phyloP scores from a whole-genome alignment of 2,888 invertebrate species.

The Iphiclides podalirius region DNA sequence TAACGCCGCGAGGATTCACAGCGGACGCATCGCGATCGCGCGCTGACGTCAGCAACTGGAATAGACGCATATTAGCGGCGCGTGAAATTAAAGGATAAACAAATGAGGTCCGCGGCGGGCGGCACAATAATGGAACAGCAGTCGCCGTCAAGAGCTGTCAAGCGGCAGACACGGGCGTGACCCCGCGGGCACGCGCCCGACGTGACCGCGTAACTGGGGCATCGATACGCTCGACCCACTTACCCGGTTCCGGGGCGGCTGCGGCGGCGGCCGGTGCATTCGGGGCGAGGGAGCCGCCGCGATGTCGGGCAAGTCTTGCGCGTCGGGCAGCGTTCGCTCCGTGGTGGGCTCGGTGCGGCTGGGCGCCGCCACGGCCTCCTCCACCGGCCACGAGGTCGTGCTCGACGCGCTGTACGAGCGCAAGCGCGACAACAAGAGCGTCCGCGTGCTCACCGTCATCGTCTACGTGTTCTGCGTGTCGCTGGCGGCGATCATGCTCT shows the following conservation, averaged over 20 bases:
- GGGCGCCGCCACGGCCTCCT: conserved; percentile 54
- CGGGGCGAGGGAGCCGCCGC: conserved; percentile 35
- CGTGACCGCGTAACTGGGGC: conserved; percentile 64
- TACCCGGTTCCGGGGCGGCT: conserved; percentile 51
- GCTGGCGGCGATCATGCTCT: conserved; percentile 94
- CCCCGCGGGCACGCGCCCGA: conserved; percentile 53
- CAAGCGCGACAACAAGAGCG: conserved; percentile 92
- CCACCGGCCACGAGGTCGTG: conserved; percentile 80
- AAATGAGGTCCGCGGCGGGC: conserved; percentile 69
- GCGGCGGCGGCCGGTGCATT: conserved; percentile 46
- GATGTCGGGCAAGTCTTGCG: conserved; percentile 80
- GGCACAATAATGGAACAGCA: conserved; percentile 72
- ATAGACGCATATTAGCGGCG: conserved; percentile 63
- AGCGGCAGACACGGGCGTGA: conserved; percentile 72
- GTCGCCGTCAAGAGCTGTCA: conserved; percentile 73
- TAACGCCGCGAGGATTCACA: conserved; percentile 53
- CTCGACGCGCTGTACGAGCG: conserved; percentile 89
- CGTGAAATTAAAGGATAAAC: conserved; percentile 79
- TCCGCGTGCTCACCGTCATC: conserved; percentile 94
- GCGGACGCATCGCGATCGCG: conserved; percentile 64
- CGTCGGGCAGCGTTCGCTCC: conserved; percentile 78
- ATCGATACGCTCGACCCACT: conserved; percentile 74
- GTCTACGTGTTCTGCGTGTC: conserved; percentile 97
- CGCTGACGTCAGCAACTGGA: conserved; percentile 71
- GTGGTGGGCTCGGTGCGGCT: conserved; percentile 67